phyloP scores from a whole-genome alignment of 2,797 vertebrate species.

The Onychomys leucogaster region DNA sequence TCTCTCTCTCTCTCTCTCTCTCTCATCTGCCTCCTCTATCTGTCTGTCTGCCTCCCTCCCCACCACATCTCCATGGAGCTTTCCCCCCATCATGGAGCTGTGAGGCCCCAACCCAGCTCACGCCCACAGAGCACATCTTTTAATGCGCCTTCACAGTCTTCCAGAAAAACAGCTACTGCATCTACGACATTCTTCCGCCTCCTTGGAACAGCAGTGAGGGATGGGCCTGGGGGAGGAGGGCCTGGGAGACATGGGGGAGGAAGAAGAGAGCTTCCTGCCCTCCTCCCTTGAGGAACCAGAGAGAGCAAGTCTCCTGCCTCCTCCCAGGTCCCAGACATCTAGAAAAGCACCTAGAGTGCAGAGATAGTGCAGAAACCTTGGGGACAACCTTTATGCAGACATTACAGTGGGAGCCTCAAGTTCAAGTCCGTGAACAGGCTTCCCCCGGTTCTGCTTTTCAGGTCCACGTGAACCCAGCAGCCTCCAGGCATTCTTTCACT shows the following conservation, averaged over 20 bases:
- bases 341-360: neutral
- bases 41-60: neutral
- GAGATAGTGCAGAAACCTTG: neutral
- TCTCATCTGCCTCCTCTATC: neutral
- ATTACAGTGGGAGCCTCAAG: too few relatives aligned
- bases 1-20: neutral
- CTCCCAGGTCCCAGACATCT: neutral
- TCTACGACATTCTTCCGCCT: conserved; percentile 82
- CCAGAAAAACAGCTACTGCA: conserved; percentile 86
- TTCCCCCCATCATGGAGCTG: conserved; percentile 77
- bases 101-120: conserved; percentile 86
- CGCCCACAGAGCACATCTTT: conserved; percentile 89
- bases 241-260: conserved; percentile 6
- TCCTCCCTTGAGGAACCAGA: conserved; percentile 78
- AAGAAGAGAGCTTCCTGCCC: conserved; percentile 71
- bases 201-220: conserved; percentile 86
- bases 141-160: conserved; percentile 87
- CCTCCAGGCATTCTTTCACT: neutral
- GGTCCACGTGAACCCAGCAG: accelerated
- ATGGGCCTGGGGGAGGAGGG: conserved; percentile 12
- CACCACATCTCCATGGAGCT: neutral
- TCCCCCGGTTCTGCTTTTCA: neutral
- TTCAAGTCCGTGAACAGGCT: neutral
- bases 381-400: neutral
- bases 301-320: neutral